Evolutionary conservation across 2,113 vertebrate species (phyloP).

Genomic region (Thomomys bottae): DNA sequence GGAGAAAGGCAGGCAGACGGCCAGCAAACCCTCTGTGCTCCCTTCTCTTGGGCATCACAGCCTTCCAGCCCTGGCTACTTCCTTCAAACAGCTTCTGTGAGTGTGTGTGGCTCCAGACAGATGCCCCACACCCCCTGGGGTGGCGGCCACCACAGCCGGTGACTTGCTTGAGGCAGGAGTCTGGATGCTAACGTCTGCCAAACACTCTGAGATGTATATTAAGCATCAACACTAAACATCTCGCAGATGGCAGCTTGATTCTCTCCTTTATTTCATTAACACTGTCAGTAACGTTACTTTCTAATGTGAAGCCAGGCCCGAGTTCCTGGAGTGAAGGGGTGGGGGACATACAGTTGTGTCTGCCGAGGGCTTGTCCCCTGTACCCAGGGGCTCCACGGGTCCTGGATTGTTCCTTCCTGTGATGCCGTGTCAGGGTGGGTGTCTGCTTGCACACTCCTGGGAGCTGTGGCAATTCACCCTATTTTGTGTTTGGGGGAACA

Average conservation of each 20-base stretch:
- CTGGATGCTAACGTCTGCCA: background rate
- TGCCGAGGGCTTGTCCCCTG: no score
- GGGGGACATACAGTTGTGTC: no score
- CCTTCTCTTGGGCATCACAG: fast-evolving
- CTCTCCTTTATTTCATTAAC: background rate
- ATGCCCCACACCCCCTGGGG: background rate
- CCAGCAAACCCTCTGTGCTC: fast-evolving
- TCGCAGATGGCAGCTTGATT: background rate
- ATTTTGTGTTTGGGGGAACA: background rate
- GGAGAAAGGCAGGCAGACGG: no score
- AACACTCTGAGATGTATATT: background rate
- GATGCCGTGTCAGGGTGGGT: background rate
- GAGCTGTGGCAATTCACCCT: background rate
- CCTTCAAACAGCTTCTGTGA: background rate
- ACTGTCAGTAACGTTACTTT: background rate
- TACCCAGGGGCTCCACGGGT: background rate
- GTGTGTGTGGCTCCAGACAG: background rate
- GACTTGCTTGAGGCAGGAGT: background rate
- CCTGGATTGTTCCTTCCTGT: background rate
- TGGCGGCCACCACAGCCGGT: background rate
- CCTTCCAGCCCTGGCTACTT: no score
- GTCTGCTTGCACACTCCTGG: background rate
- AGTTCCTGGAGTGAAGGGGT: background rate
- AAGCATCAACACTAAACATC: background rate
- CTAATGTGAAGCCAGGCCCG: background rate